Evolutionary conservation across 1,140 invertebrate genomes (phyloP), one percentile per base, ranked within the genome.

Genomic region (Sesamia nonagrioides): DNA sequence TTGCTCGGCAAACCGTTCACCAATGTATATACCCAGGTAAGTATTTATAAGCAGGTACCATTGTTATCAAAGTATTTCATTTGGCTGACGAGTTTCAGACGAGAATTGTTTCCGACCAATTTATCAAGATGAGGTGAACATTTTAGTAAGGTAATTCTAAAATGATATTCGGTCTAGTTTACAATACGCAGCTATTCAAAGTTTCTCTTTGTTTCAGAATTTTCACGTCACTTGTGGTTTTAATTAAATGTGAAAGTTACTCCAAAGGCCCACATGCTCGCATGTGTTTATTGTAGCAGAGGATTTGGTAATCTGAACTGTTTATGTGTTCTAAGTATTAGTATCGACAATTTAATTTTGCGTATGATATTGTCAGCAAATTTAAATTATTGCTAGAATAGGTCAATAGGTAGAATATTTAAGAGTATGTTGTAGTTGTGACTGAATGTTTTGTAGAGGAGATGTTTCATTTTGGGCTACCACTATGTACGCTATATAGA

Each of bases 201-300:
- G 60, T 63, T 63, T 48, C 21, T 21, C 18, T 68, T 68, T 68
- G 40, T 68, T 68, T 48, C 63, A 68, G 63, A 27, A 9, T 48
- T 18, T 27, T 68, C 63, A 18, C 37, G 8, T 45, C 40, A 21
- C 61, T 66, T 15, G 61, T 66, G 63, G 42, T 48, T 48, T 45
- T 48, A 27, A 48, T 45, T 27, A 48, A 33, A 15, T 48, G 42
- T 68, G 63, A 66, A 68, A 68, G 18, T 68, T 27, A 48, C 13
- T 45, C 18, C 9, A n/a, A n/a, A 79, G 77, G 75, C 79, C n/a
- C n/a, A n/a, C n/a, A n/a, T n/a, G n/a, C n/a, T n/a, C n/a, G n/a
- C 84, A 0, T n/a, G 79, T 87, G 63, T 83, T 87, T 37, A 86
- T 87, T 48, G 76, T 85, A 17, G 84, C 84, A 9, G 86, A 87